Conservation (phyloP, 1,140 invertebrate species). For the Potamilus streckersoni region DNA sequence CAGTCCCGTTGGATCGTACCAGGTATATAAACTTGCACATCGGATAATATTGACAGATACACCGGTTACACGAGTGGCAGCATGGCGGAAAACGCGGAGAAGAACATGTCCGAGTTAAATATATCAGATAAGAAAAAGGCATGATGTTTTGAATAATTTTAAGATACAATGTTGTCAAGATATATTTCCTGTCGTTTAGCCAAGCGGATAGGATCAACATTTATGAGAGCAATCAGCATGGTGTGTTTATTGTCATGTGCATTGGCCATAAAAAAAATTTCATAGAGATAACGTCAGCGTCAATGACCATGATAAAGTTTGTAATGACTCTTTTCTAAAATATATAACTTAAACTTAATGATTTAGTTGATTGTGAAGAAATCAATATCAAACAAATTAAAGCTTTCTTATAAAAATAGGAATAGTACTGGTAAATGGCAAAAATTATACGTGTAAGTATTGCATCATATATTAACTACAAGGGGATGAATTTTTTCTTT, state of each 20-base stretch:
- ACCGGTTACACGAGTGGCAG: conserved; percentile 19
- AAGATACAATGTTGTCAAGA: conserved; percentile 55
- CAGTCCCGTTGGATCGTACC: too few species aligned
- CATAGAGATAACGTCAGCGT: neutral
- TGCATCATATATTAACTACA: too few species aligned
- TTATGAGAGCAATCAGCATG: conserved; percentile 43
- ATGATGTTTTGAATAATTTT: conserved; percentile 46
- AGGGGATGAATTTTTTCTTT: too few species aligned
- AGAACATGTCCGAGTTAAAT: conserved; percentile 51
- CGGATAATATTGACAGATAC: too few species aligned
- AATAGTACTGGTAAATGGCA: too few species aligned
- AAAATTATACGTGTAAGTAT: too few species aligned
- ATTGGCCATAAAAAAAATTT: conserved; percentile 15
- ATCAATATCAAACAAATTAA: neutral
- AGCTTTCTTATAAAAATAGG: neutral
- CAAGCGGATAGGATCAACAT: conserved; percentile 51
- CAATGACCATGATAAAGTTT: neutral
- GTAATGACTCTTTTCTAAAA: neutral
- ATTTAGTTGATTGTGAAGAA: neutral
- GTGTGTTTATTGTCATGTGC: conserved; percentile 35
- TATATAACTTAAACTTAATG: conserved; percentile 6
- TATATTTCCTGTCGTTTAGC: conserved; percentile 50
- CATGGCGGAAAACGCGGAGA: conserved; percentile 65
- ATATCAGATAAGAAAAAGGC: conserved; percentile 59
- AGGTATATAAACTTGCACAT: too few species aligned